These are phyloP conservation scores for Molossus molossus DNA, from an alignment of 2,797 vertebrate species.

Conservation along the genomic window DNA sequence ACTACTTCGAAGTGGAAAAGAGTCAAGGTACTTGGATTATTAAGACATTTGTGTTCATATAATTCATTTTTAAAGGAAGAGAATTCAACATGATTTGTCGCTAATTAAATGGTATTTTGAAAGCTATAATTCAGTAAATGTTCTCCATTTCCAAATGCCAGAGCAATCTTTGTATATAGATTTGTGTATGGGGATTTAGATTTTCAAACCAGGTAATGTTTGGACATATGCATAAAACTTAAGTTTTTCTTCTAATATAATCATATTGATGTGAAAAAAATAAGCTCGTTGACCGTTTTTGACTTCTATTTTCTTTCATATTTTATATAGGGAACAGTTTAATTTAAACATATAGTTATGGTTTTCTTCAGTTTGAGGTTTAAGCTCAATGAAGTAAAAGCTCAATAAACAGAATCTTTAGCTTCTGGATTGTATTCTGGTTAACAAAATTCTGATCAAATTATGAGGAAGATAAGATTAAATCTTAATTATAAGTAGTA, in stretches of 20 bases:
- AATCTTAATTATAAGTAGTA: not conserved
- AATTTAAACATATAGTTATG: conserved; percentile 24
- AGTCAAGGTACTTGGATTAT: conserved; percentile 80
- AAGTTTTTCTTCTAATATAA: not conserved
- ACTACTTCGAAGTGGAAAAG: conserved; percentile 75
- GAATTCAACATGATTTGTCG: conserved; percentile 56
- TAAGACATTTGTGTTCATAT: conserved; percentile 80
- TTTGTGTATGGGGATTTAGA: conserved; percentile 61
- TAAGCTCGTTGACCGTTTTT: not conserved
- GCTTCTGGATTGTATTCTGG: not conserved
- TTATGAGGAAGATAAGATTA: not conserved
- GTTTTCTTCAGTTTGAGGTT: not conserved
- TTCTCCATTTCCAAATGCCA: not conserved
- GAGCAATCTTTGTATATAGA: not conserved
- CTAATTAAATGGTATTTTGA: conserved; percentile 82
- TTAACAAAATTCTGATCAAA: conserved; percentile 25
- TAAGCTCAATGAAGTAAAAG: conserved; percentile 30
- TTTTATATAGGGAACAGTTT: not conserved
- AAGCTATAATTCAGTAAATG: conserved; percentile 76
- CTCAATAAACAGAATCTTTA: conserved; percentile 36
- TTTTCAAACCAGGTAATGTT: conserved; percentile 43
- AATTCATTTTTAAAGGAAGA: conserved; percentile 71
- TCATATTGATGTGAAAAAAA: conserved; percentile 6
- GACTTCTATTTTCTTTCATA: not conserved
- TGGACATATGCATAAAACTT: not conserved